Conservation (phyloP, 2,797 vertebrate genomes). For the Rhabdomys pumilio region DNA sequence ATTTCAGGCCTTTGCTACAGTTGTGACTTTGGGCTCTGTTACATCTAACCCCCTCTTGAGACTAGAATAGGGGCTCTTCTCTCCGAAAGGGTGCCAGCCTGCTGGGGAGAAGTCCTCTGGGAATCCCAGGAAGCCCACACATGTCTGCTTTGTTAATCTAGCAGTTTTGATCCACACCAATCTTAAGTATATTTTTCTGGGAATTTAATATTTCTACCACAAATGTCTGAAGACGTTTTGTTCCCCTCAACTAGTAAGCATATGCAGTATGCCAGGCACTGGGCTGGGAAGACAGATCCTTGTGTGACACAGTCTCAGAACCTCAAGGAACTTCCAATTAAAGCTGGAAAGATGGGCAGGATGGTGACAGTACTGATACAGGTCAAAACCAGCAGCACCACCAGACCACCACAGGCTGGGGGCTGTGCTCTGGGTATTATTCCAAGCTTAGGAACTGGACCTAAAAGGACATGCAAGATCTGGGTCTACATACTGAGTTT, state of each 20-base stretch:
- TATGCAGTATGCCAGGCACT: background rate
- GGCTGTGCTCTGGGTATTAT: background rate
- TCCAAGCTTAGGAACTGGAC: conserved; percentile 27
- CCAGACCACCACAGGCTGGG: background rate
- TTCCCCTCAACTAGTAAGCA: conserved; percentile 8
- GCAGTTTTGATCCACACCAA: background rate
- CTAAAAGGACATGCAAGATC: background rate
- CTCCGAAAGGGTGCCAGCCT: background rate
- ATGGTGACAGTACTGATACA: background rate
- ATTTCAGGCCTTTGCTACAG: background rate
- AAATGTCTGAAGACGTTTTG: conserved; percentile 53
- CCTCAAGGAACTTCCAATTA: background rate
- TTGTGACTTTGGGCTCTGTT: background rate
- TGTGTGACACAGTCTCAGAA: background rate
- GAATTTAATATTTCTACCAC: conserved; percentile 62
- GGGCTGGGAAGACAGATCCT: conserved; percentile 27
- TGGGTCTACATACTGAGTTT: background rate
- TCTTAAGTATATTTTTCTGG: conserved; percentile 42
- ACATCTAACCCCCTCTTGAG: background rate
- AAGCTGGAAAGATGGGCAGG: background rate
- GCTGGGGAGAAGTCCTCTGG: background rate
- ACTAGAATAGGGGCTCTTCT: background rate
- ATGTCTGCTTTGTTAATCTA: conserved; percentile 12
- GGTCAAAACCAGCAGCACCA: background rate
- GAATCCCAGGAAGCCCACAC: background rate